Evolutionary conservation across 2,113 vertebrate genomes (phyloP).

Genomic region (Dinomys branickii): DNA sequence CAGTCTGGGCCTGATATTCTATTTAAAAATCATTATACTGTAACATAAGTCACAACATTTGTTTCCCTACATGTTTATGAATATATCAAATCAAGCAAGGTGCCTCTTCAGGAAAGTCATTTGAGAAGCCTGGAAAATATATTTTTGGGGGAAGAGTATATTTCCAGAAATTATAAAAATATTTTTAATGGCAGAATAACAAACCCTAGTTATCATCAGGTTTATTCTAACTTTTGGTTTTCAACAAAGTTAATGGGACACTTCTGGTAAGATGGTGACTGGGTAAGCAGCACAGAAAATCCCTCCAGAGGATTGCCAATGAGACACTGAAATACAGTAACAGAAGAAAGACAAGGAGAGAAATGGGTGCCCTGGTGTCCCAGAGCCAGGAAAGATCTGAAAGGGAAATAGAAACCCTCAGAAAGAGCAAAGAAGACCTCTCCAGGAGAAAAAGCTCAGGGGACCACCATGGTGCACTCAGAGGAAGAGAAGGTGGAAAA

Average conservation of each 20-base stretch:
- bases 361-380: too few relatives aligned
- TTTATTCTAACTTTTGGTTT: neutral
- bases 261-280: too few relatives aligned
- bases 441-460: too few relatives aligned
- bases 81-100: neutral
- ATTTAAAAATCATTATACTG: neutral
- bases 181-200: neutral
- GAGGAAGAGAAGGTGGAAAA: too few relatives aligned
- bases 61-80: neutral
- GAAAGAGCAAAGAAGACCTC: too few relatives aligned
- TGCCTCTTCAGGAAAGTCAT: neutral
- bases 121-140: neutral
- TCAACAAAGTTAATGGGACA: neutral
- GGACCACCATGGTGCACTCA: too few relatives aligned
- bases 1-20: neutral
- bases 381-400: too few relatives aligned
- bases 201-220: neutral
- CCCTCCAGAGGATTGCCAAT: too few relatives aligned
- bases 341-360: too few relatives aligned
- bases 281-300: too few relatives aligned
- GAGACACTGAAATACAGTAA: too few relatives aligned
- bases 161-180: slow-evolving; percentile 1
- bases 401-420: too few relatives aligned
- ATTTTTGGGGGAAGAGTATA: neutral
- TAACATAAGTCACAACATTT: neutral